phyloP scores from a whole-genome alignment of 1,140 invertebrate genomes.

The Chelonus insularis region DNA sequence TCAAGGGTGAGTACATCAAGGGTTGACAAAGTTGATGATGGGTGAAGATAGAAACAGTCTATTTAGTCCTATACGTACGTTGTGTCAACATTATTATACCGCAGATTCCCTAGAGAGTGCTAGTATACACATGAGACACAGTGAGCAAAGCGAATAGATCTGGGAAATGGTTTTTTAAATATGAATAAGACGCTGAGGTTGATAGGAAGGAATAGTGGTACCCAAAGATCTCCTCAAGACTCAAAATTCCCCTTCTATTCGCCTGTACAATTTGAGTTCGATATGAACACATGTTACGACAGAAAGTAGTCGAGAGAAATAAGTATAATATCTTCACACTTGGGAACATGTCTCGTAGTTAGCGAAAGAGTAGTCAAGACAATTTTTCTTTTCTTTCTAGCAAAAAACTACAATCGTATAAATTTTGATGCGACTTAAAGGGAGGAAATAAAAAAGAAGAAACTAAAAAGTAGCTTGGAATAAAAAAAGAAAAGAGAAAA shows the following conservation, averaged over 20 bases:
- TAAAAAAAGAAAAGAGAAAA: constrained; percentile 19
- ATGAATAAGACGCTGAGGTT: constrained; percentile 33
- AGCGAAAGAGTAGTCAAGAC: too few species aligned
- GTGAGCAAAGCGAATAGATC: constrained; percentile 38
- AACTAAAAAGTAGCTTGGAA: too few species aligned
- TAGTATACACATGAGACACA: constrained; percentile 22
- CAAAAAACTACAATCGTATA: too few species aligned
- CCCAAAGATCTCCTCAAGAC: background rate
- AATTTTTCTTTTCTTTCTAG: too few species aligned
- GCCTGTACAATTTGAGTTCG: too few species aligned
- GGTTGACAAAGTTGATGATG: constrained; percentile 10
- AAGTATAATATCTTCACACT: too few species aligned
- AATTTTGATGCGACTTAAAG: background rate
- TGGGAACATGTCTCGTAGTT: too few species aligned
- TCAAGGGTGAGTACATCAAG: too few species aligned
- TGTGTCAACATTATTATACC: constrained; percentile 53
- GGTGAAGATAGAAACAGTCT: constrained; percentile 25
- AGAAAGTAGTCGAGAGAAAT: too few species aligned
- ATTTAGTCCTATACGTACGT: constrained; percentile 42
- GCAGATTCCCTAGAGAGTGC: constrained; percentile 44
- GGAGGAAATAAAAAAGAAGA: constrained; percentile 25
- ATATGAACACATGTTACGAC: too few species aligned
- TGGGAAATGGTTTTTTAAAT: constrained; percentile 43
- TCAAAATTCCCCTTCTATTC: background rate
- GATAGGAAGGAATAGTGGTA: constrained; percentile 1